Conservation (phyloP, 2,888 invertebrate genomes). For the Sphaerophoria rueppellii region DNA sequence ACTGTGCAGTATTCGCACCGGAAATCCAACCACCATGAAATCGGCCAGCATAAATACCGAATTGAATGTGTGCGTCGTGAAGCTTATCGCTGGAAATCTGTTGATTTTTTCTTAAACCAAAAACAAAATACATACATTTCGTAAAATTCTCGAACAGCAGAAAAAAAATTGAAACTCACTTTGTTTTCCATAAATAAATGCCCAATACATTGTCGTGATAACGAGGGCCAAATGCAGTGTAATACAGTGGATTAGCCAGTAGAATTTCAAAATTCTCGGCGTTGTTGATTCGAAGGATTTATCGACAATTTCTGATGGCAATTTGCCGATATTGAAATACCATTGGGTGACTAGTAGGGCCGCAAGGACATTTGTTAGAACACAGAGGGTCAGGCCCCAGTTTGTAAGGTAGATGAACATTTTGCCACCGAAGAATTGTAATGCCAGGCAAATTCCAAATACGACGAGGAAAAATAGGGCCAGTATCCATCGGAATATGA, state of each 20-base stretch:
- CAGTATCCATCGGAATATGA: slow-evolving; percentile 80
- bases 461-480: slow-evolving; percentile 78
- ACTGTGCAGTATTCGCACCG: slow-evolving; percentile 86
- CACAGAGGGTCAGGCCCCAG: slow-evolving; percentile 80
- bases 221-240: slow-evolving; percentile 87
- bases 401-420: slow-evolving; percentile 82
- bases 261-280: slow-evolving; percentile 82
- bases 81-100: slow-evolving; percentile 86
- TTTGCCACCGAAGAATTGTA: slow-evolving; percentile 77
- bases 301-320: slow-evolving; percentile 74
- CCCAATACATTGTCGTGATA: slow-evolving; percentile 90
- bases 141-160: neutral
- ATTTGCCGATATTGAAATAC: slow-evolving; percentile 78
- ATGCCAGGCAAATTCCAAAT: slow-evolving; percentile 76
- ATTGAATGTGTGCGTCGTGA: slow-evolving; percentile 89
- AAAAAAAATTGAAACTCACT: slow-evolving; percentile 75
- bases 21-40: slow-evolving; percentile 87
- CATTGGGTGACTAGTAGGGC: slow-evolving; percentile 80
- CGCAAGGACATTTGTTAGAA: slow-evolving; percentile 78
- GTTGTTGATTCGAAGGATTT: slow-evolving; percentile 74
- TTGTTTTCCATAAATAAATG: slow-evolving; percentile 80
- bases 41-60: slow-evolving; percentile 89
- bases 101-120: slow-evolving; percentile 84
- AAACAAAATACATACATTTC: neutral
- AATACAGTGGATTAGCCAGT: slow-evolving; percentile 88